Base-by-base conservation (phyloP, 1,140 invertebrate genomes). In the Argopecten irradians region DNA sequence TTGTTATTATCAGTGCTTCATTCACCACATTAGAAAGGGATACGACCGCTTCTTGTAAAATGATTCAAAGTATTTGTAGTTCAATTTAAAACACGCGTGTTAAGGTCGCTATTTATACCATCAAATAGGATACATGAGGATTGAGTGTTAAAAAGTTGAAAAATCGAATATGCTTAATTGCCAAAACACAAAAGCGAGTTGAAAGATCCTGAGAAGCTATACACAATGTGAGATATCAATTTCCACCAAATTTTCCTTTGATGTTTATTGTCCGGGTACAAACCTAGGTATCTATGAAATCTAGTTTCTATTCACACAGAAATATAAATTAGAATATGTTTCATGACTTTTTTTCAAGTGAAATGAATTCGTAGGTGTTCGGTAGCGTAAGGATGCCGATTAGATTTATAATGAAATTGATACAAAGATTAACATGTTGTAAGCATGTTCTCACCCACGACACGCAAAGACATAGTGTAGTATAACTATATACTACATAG, bases 171-270 rank as follows among this genome's bases (percentile, higher is more conserved):
- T 71, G 55, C 55, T 28, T 71, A 28, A 28, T 71, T 71, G 55
- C 55, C n/a, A 71, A 71, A 71, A n/a, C 55, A 71, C 55, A 71
- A 71, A 71, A 71, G n/a, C 55, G 16, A 71, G 55, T n/a, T 71
- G 55, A 71, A 28, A 71, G 55, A 71, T 71, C 55, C 5, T 22
- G 28, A 11, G 11, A 71, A 8, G 5, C 28, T 71, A 28, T 71
- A n/a, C n/a, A 71, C n/a, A 71, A 71, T 71, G 16, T 28, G n/a
- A 8, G 5, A 28, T 71, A 71, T 71, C 55, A 71, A 28, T 71
- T 71, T 71, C 55, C 1, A 46, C 55, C 5, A 3, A 28, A n/a
- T 71, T n/a, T n/a, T n/a, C 19, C 55, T 71, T 71, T 71, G 55
- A 71, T 71, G 22, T 28, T 71, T n/a, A 11, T 71, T 2, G 55